phyloP scores from a whole-genome alignment of 1,140 invertebrate species.

The Drosophila ironensis region DNA sequence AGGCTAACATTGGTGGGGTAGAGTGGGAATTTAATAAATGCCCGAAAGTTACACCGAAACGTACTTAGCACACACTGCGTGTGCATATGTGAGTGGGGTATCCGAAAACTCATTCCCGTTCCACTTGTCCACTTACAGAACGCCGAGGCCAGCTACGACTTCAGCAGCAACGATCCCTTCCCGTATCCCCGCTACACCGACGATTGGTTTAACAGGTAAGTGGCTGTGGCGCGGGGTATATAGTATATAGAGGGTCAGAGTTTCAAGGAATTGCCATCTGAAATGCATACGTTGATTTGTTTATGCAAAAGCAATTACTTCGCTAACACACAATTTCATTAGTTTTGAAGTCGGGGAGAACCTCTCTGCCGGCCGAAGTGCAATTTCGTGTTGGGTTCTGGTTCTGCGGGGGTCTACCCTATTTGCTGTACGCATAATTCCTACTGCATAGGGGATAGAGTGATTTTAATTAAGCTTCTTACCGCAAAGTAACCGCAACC shows the following conservation, averaged over 20 bases:
- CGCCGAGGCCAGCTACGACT: constrained; percentile 98
- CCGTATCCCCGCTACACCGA: constrained; percentile 98
- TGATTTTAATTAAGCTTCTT: constrained; percentile 38
- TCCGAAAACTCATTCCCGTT: constrained; percentile 4
- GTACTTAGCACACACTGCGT: constrained; percentile 10
- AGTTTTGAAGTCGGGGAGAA: constrained; percentile 3
- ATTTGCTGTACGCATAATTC: constrained; percentile 12
- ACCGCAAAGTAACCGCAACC: constrained; percentile 8
- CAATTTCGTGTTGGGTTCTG: not conserved
- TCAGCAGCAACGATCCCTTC: constrained; percentile 98
- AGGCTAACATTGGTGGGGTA: constrained; percentile 1
- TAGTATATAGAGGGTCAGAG: no score
- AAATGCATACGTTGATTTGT: constrained; percentile 13
- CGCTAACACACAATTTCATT: not conserved
- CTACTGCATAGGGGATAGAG: constrained; percentile 36
- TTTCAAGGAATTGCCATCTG: no score
- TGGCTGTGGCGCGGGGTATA: not conserved
- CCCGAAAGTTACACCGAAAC: constrained; percentile 12
- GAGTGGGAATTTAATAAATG: constrained; percentile 9
- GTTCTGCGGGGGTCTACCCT: not conserved
- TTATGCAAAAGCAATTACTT: constrained; percentile 7
- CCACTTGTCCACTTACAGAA: constrained; percentile 86
- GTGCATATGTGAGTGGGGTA: not conserved
- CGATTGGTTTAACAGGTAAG: constrained; percentile 98
- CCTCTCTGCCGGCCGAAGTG: not conserved